Conservation (phyloP, 2,113 vertebrate species). For the Maccullochella peelii region DNA sequence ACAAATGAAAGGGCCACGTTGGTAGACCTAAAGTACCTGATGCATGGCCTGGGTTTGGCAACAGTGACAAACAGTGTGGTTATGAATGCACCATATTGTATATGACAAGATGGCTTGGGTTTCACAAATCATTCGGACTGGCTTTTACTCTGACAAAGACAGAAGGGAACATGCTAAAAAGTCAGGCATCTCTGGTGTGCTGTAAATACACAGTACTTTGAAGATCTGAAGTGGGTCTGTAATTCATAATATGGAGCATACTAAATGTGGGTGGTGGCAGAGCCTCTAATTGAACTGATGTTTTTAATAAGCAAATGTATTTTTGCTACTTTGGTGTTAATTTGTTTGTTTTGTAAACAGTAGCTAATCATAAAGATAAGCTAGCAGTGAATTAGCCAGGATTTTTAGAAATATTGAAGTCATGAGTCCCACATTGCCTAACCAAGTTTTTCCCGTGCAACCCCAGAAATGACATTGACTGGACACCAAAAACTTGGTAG, state of each 20-base stretch:
- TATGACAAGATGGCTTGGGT: slow-evolving; percentile 19
- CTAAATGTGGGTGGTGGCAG: background rate
- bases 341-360: background rate
- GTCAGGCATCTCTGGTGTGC: too few relatives aligned
- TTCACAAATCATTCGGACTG: slow-evolving; percentile 35
- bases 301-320: slow-evolving; percentile 3
- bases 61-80: slow-evolving; percentile 52
- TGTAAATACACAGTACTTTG: background rate
- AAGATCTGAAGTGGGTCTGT: slow-evolving; percentile 1
- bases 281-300: background rate
- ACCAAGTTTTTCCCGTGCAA: too few relatives aligned
- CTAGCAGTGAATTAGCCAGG: background rate
- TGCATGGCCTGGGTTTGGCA: slow-evolving; percentile 48
- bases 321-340: background rate
- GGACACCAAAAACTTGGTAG: background rate
- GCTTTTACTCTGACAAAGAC: slow-evolving; percentile 13
- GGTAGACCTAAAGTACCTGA: slow-evolving; percentile 39
- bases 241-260: slow-evolving; percentile 5
- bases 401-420: background rate
- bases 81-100: slow-evolving; percentile 22
- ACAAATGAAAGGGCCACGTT: slow-evolving; percentile 39
- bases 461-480: background rate
- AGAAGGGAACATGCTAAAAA: background rate
- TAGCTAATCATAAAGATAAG: background rate
- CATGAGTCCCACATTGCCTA: background rate